Evolutionary conservation across 2,888 invertebrate genomes (phyloP), one percentile per base, ranked within the genome.

Genomic region (Drosophila acutilabella): DNA sequence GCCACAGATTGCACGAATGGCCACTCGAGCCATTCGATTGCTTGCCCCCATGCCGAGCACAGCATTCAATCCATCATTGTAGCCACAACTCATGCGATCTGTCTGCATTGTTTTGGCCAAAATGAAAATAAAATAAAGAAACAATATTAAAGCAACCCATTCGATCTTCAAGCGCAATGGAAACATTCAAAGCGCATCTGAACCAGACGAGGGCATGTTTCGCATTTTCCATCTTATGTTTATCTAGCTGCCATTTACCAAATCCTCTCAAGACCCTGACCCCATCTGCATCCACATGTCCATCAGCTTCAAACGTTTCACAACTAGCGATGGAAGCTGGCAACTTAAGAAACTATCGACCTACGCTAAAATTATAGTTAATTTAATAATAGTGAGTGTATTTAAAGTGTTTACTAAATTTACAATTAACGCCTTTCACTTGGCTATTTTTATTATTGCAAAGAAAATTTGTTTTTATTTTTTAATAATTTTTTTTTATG

Each of bases 81-180:
- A 62, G 80, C 80, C 82, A 61, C 88, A 85, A 71, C 79, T 76
- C 59, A 75, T 71, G 88, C 81, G 87, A 86, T 83, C 73, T 88
- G 84, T 80, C 84, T 72, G 81, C 81, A 88, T 86, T 81, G 81
- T 81, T 81, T 88, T 51, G 60, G 64, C 89, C 82, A 8, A 5
- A 6, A 30, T 0, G 2, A 30, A 86, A 13, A 36, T 5, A 80
- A 81, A 81, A 88, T 81, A 81, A 82, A 86, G 1, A 33, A 0
- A 79, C 88, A 81, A 86, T 10, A 81, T 85, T 81, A 81, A 80
- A 74, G 62, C 62, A 16, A 36, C 47, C 57, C 59, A 36, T 76
- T 72, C 64, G 76, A 76, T 77, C 76, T 60, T 58, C 44, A 56
- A 60, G 65, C 59, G 61, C 48, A 30, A 41, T 59, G 56, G 26